These are phyloP conservation scores for Camarhynchus parvulus DNA, from an alignment of 2,113 vertebrate genomes.

Conservation along the genomic window DNA sequence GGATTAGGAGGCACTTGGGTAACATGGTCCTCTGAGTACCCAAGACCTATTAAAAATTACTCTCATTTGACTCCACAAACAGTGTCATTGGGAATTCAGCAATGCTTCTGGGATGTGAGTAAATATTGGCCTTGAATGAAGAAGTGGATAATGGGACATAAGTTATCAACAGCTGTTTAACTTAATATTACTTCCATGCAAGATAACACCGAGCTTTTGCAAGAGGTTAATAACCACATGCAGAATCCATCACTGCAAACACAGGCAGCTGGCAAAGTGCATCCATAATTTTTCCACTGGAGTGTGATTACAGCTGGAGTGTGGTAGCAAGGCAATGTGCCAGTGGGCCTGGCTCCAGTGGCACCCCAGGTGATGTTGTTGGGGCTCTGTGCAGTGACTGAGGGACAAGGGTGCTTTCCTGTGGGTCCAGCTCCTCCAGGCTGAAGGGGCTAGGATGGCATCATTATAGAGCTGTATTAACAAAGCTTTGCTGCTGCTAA, in stretches of 20 bases:
- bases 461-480: accelerated
- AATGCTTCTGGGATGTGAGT: background rate
- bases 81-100: background rate
- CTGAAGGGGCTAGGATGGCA: background rate
- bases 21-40: background rate
- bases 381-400: background rate
- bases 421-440: background rate
- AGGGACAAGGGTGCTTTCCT: background rate
- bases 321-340: background rate
- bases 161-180: conserved; percentile 58
- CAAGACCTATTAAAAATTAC: background rate
- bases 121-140: conserved; percentile 19
- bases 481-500: background rate
- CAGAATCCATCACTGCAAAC: conserved; percentile 4
- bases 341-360: background rate
- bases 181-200: conserved; percentile 22
- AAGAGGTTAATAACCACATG: conserved; percentile 23
- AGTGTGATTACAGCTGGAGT: background rate
- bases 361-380: background rate
- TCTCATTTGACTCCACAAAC: background rate
- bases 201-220: background rate
- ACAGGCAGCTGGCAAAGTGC: background rate
- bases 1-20: background rate
- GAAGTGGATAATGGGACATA: background rate
- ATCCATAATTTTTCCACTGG: background rate